Evolutionary conservation across 2,113 vertebrate species (phyloP), one percentile per base, ranked within the genome.

Genomic region (Mormyrus lacerda): DNA sequence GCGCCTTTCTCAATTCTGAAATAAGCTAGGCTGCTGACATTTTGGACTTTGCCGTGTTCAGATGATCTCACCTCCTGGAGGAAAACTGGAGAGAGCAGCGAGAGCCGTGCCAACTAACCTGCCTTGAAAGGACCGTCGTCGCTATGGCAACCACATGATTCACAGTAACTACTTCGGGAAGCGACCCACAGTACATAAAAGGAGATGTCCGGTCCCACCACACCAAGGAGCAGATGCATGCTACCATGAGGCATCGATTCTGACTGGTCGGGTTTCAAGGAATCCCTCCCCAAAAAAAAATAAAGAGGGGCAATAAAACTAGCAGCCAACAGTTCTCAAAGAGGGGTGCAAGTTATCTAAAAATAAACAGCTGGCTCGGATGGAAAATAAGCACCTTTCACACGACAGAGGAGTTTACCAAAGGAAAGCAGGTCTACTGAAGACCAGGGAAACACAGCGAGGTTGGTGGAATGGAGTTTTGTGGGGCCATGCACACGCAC

Each of bases 111-210:
- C 94, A 96, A 95, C 93, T 95, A 95, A 93, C 92, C 93, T 94
- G 93, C 93, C 93, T 96, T 94, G 94, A 94, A 95, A 95, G 93
- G 94, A 94, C 93, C 90, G 93, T 0, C 93, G 95, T 96, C 94
- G 92, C 96, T 95, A 97, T 95, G 93, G 96, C 93, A 95, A 97
- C 96, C 90, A 93, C 94, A 95, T 95, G 93, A 94, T 94, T 94
- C 94, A 91, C 92, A 90, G 92, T 87, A 95, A 92, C 92, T 92
- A 91, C 90, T 92, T 93, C 87, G n/a, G 92, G 91, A 90, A 87
- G 93, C 94, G 94, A 94, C 93, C 94, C 94, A 93, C 91, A 94
- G 94, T 92, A 95, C 93, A 93, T 84, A 90, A 90, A 87, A 92
- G 35, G 91, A 85, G 76, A 91, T 83, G 91, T 92, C 94, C 93